These are phyloP conservation scores for Romanogobio albipinnatus DNA, from an alignment of 2,113 vertebrate genomes.

Conservation along the genomic window DNA sequence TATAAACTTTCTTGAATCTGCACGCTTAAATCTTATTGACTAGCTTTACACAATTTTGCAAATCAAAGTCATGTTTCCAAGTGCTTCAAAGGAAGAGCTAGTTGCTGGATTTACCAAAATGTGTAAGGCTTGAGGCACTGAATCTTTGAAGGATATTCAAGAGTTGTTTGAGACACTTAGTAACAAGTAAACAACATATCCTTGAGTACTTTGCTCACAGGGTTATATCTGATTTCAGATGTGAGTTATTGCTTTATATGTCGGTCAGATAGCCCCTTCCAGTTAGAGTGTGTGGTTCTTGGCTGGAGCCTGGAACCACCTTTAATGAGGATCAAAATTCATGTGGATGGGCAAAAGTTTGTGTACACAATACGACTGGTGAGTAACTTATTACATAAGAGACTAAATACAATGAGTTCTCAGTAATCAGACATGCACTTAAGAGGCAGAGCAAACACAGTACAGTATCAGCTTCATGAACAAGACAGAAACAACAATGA, in stretches of 20 bases:
- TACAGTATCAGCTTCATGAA: not conserved
- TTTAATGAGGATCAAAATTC: not conserved
- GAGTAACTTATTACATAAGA: not conserved
- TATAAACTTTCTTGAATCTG: not conserved
- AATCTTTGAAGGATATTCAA: conserved; percentile 20
- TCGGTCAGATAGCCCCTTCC: not conserved
- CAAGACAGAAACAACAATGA: too few species aligned
- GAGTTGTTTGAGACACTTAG: not conserved
- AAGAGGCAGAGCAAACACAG: not conserved
- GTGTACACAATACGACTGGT: not conserved
- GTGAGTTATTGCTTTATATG: not conserved
- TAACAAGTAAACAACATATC: conserved; percentile 9
- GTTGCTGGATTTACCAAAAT: not conserved
- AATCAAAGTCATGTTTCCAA: conserved; percentile 17
- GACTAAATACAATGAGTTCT: not conserved
- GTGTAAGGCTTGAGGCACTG: not conserved
- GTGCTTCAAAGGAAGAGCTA: not conserved
- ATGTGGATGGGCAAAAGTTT: not conserved
- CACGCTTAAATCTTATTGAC: not conserved
- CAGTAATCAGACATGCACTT: not conserved
- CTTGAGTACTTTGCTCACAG: not conserved
- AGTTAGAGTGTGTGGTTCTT: not conserved
- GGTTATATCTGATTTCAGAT: not conserved
- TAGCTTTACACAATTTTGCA: not conserved
- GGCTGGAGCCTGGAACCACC: not conserved